Base-by-base conservation (phyloP, 2,113 vertebrate genomes). In the Brevimyrus niger region DNA sequence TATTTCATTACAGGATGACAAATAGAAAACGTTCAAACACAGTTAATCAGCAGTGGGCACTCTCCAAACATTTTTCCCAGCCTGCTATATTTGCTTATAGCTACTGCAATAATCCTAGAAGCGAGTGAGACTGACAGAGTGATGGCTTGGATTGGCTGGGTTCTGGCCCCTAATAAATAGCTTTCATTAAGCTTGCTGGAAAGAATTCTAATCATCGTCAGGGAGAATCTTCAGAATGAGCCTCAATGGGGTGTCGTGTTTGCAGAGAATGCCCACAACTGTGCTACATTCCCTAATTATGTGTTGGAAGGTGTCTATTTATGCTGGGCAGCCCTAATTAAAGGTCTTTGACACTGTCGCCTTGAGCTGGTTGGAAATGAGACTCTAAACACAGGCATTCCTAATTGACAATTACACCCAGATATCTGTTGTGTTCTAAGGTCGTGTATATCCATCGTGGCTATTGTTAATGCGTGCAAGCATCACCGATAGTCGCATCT, bases 271-370 rank as follows among this genome's bases (percentile, higher is more conserved):
- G 91, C 87, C 88, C 90, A 89, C 91, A 86, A 69, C 89, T 89
- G 90, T 90, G 91, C 92, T 61, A 55, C 90, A 87, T 91, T 90
- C 89, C 91, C 88, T 95, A 95, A 96, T 94, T 95, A 92, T 93
- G 93, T 92, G 92, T 93, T 94, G 94, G 93, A 95, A 93, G 93
- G 92, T 92, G 92, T 89, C 92, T 91, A 93, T 94, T 94, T 94
- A 92, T 94, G 90, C 92, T 89, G 91, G 91, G 91, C 92, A 91
- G 91, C 89, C 91, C 94, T 94, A 95, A 95, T 95, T 94, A 95
- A 92, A 92, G 90, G 92, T 91, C 91, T 94, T 90, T 94, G 93
- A 92, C 94, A 93, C 92, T 88, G 80, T 89, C 61, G 91, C 91
- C 91, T 90, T 90, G 76, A 91, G 89, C 89, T 61, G 82, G 90